phyloP scores from a whole-genome alignment of 2,113 vertebrate species.

The Orthonyx spaldingii region DNA sequence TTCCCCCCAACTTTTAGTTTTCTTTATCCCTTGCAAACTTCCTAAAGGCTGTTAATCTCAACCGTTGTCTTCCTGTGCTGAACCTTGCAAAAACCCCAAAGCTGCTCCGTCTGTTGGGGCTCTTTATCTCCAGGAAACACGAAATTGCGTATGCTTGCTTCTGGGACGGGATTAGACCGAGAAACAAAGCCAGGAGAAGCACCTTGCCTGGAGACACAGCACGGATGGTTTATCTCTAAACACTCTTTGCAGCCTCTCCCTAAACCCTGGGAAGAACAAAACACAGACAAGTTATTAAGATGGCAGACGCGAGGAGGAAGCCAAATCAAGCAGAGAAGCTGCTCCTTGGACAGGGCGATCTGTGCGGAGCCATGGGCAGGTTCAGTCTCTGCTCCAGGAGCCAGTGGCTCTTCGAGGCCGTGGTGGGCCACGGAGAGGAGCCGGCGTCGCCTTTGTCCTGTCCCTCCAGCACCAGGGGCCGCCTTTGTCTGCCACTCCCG shows the following conservation, averaged over 20 bases:
- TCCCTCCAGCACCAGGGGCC: neutral
- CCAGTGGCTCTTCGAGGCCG: fast-evolving
- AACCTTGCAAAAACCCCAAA: neutral
- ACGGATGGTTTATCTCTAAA: neutral
- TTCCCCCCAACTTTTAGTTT: neutral
- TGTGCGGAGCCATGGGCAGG: fast-evolving
- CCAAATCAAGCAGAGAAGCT: neutral
- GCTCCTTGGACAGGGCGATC: neutral
- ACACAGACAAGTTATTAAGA: neutral
- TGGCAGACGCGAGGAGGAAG: neutral
- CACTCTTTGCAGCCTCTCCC: neutral
- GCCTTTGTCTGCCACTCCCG: neutral
- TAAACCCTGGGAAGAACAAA: neutral
- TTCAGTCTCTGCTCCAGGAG: neutral
- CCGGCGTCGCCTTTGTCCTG: neutral
- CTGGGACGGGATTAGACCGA: neutral
- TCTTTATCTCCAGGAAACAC: constrained; percentile 60
- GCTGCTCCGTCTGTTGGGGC: neutral
- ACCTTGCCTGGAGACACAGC: neutral
- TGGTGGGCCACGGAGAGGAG: neutral
- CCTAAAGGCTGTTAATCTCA: neutral
- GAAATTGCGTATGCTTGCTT: neutral
- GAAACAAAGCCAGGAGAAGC: constrained; percentile 42
- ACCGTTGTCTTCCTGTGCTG: constrained; percentile 39
- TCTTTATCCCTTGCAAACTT: neutral